These are phyloP conservation scores for Nephrotoma flavescens DNA, from an alignment of 2,888 invertebrate genomes.

Conservation along the genomic window DNA sequence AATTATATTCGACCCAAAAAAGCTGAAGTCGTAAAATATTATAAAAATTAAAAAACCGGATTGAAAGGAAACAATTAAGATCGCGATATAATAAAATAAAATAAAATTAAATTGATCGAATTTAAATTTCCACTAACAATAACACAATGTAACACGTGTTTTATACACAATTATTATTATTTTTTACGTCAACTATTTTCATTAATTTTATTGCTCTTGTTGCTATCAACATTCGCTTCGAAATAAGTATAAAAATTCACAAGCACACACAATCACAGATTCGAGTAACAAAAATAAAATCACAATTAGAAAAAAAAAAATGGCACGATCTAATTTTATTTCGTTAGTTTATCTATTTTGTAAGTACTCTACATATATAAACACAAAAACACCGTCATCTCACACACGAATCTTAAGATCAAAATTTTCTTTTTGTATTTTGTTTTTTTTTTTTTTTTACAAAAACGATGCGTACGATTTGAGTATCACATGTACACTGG, in stretches of 20 bases:
- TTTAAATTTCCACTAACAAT: background rate
- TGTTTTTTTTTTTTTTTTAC: background rate
- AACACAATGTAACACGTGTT: background rate
- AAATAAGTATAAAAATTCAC: background rate
- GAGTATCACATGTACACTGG: constrained; percentile 9
- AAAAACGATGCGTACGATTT: constrained; percentile 8
- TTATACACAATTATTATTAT: background rate
- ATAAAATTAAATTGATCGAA: background rate
- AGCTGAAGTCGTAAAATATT: background rate
- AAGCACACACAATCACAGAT: background rate
- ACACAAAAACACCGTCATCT: background rate
- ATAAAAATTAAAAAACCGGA: background rate
- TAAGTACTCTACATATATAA: background rate
- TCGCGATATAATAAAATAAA: background rate
- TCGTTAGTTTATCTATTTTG: background rate
- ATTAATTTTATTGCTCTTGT: background rate
- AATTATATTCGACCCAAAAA: background rate
- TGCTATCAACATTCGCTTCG: background rate
- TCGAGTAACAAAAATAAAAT: background rate
- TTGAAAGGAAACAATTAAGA: constrained; percentile 5
- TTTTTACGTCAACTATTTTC: background rate
- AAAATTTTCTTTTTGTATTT: background rate
- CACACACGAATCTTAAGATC: background rate
- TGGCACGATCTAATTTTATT: background rate
- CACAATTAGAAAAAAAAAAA: background rate